Evolutionary conservation across 2,797 vertebrate genomes (phyloP).

Genomic region (Enteromius viviparus): DNA sequence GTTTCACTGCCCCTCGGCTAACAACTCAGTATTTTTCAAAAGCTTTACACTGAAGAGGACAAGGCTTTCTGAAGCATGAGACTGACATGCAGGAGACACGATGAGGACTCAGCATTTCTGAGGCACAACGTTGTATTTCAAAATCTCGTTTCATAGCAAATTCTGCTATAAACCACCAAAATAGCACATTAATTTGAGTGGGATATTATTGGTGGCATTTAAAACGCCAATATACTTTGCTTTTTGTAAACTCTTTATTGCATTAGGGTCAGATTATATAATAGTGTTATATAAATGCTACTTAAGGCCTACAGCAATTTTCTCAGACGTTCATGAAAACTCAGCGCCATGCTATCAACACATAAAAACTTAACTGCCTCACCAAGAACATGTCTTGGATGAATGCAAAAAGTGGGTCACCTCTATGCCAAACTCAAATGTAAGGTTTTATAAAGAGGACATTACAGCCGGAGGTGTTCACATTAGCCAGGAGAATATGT

Average conservation of each 20-base stretch:
- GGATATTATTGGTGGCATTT: constrained; percentile 12
- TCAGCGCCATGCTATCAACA: constrained; percentile 1
- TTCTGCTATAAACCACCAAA: constrained; percentile 4
- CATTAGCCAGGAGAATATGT: constrained; percentile 17
- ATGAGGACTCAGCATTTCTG: constrained; percentile 1
- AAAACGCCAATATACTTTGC: neutral
- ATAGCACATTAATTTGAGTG: neutral
- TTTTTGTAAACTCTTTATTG: constrained; percentile 38
- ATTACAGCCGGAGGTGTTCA: neutral
- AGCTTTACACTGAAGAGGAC: constrained; percentile 30
- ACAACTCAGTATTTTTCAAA: constrained; percentile 16
- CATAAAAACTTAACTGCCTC: constrained; percentile 9
- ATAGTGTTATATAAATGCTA: constrained; percentile 51
- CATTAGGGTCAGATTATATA: constrained; percentile 35
- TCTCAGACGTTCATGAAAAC: constrained; percentile 8
- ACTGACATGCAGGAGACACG: constrained; percentile 17
- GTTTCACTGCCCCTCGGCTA: constrained; percentile 24
- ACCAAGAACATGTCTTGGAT: constrained; percentile 13
- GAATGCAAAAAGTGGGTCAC: constrained; percentile 21
- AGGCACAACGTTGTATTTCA: neutral
- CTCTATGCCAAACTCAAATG: neutral
- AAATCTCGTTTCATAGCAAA: neutral
- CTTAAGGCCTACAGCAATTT: constrained; percentile 34
- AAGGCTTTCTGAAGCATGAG: constrained; percentile 15
- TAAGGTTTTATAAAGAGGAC: constrained; percentile 8